phyloP scores from a whole-genome alignment of 2,113 vertebrate genomes.

The Phocoena phocoena region DNA sequence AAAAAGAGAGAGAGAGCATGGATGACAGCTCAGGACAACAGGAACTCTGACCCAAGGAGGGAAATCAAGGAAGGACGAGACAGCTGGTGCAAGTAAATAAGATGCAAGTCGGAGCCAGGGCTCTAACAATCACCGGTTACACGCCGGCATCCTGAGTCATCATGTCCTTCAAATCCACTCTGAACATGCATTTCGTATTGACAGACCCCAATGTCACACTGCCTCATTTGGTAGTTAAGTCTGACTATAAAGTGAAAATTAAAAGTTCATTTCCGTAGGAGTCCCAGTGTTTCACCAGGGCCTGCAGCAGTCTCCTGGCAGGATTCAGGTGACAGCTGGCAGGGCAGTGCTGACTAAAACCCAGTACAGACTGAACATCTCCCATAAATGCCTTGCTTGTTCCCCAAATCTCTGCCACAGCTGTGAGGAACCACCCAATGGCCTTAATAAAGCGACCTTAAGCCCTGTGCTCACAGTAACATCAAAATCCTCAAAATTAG shows the following conservation, averaged over 20 bases:
- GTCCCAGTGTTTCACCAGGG: background rate
- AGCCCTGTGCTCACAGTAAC: background rate
- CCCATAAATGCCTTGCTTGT: background rate
- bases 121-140: background rate
- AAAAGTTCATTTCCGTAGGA: background rate
- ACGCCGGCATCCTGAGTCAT: background rate
- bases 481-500: background rate
- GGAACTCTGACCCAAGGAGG: slow-evolving; percentile 9
- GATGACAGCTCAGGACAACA: slow-evolving; percentile 16
- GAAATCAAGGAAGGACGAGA: slow-evolving; percentile 42
- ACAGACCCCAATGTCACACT: background rate
- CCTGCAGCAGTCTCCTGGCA: slow-evolving; percentile 45
- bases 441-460: background rate
- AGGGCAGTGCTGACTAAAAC: slow-evolving; percentile 23
- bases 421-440: background rate
- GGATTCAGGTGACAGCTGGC: slow-evolving; percentile 29
- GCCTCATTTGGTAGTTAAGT: background rate
- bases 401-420: background rate
- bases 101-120: background rate
- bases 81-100: background rate
- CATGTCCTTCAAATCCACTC: background rate
- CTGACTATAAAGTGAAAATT: background rate
- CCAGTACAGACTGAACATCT: slow-evolving; percentile 8
- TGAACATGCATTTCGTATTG: background rate
- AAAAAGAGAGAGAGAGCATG: background rate